These are phyloP conservation scores for Megastigmus dorsalis DNA, from an alignment of 2,888 invertebrate genomes.

Conservation along the genomic window DNA sequence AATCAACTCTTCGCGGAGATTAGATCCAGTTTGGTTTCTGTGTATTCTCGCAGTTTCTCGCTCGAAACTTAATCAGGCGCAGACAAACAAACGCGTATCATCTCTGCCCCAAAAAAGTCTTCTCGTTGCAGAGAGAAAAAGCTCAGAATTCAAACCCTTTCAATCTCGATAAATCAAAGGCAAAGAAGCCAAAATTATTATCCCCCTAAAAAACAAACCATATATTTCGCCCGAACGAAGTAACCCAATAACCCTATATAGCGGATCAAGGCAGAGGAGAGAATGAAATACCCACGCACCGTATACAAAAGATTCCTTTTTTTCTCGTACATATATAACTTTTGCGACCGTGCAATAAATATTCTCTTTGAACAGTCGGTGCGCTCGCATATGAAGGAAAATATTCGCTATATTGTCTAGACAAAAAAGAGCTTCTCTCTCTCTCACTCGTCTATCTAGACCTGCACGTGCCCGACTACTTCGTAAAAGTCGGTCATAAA, in stretches of 20 bases:
- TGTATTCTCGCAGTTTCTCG: no score
- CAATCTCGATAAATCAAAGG: neutral
- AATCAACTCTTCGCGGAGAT: no score
- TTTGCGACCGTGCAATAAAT: conserved; percentile 4
- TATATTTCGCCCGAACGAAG: neutral
- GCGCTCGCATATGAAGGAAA: neutral
- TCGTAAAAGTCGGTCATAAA: conserved; percentile 39
- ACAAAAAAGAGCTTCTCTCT: no score
- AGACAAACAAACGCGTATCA: no score
- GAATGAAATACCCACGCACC: neutral
- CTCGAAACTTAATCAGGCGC: no score
- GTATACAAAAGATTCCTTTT: neutral
- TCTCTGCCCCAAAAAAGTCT: no score
- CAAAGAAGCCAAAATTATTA: neutral
- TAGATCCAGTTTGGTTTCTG: no score
- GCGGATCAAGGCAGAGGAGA: neutral
- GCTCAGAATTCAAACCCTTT: no score
- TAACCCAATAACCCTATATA: neutral
- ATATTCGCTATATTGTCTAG: neutral
- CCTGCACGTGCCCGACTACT: neutral
- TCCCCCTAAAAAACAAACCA: no score
- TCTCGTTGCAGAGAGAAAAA: no score
- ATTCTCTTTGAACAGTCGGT: conserved; percentile 4
- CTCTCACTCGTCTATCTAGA: no score
- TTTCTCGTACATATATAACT: neutral